These are phyloP conservation scores for Drosophila takahashii DNA, from an alignment of 1,140 invertebrate genomes.

Conservation along the genomic window DNA sequence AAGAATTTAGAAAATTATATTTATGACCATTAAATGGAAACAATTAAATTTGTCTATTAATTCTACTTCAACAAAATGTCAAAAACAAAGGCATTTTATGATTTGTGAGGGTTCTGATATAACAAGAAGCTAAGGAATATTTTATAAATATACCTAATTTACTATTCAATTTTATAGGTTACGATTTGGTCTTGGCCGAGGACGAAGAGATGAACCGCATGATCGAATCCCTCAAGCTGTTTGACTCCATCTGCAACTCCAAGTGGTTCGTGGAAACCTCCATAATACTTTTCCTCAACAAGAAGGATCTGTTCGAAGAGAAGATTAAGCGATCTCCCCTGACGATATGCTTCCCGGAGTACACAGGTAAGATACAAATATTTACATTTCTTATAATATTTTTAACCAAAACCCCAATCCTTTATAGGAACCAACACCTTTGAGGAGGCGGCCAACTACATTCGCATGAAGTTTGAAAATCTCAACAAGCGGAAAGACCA, in stretches of 20 bases:
- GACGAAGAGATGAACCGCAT: conserved; percentile 97
- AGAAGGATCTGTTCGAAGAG: conserved; percentile 98
- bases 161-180: conserved; percentile 87
- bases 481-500: conserved; percentile 94
- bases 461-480: conserved; percentile 95
- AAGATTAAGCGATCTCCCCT: conserved; percentile 96
- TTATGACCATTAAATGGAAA: too few species aligned
- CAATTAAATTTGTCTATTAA: too few species aligned
- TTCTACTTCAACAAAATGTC: too few species aligned
- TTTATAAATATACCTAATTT: not conserved
- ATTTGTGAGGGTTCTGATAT: too few species aligned
- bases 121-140: too few species aligned
- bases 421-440: conserved; percentile 91
- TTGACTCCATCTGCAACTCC: conserved; percentile 98
- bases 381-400: not conserved
- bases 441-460: conserved; percentile 94
- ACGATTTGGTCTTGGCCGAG: conserved; percentile 98
- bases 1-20: too few species aligned
- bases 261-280: conserved; percentile 99
- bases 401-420: conserved; percentile 7
- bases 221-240: conserved; percentile 97
- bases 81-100: too few species aligned
- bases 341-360: conserved; percentile 97
- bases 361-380: conserved; percentile 88
- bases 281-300: conserved; percentile 98